Evolutionary conservation across 2,888 invertebrate species (phyloP), one percentile per base, ranked within the genome.

Genomic region (Epinotia brunnichana): DNA sequence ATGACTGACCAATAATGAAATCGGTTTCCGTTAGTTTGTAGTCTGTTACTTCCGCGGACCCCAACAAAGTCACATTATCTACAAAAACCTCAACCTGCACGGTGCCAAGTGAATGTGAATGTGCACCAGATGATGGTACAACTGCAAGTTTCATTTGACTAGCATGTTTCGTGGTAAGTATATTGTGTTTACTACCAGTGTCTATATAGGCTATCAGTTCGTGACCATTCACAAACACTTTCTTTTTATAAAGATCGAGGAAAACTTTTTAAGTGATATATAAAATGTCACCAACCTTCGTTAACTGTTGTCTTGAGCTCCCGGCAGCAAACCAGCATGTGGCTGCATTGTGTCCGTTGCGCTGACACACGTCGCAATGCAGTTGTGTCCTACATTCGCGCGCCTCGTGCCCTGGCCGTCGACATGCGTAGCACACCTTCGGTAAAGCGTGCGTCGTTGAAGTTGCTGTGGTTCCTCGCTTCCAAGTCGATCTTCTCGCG

Each of bases 361-460:
- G 59, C 35, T 59, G 59, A n/a, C 59, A 59, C n/a, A 35, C 59
- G 35, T 59, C 35, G 35, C 59, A 59, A 29, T 39, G 53, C 4
- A 48, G 48, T 4, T 17, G 19, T 4, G 53, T 4, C 19, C 53
- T 17, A 19, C 53, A 53, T n/a, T 59, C 39, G 0, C 59, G 59
- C 35, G 59, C 59, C 17, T 59, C 59, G 39, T 59, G 35, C 2
- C 59, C 59, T 10, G 59, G 59, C 5, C 39, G 35, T 15, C 59
- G 59, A n/a, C 59, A 59, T 3, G n/a, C 39, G 39, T 59, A 59
- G 59, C 59, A 59, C n/a, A 59, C n/a, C 39, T 59, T 59, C 39
- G 59, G 39, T n/a, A 29, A n/a, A 5, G 17, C 5, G n/a, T 39
- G 35, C n/a, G 59, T 15, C n/a, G 59, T n/a, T n/a, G n/a, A n/a